Evolutionary conservation across 2,888 invertebrate species (phyloP), one percentile per base, ranked within the genome.

Genomic region (Ophion slaviceki): DNA sequence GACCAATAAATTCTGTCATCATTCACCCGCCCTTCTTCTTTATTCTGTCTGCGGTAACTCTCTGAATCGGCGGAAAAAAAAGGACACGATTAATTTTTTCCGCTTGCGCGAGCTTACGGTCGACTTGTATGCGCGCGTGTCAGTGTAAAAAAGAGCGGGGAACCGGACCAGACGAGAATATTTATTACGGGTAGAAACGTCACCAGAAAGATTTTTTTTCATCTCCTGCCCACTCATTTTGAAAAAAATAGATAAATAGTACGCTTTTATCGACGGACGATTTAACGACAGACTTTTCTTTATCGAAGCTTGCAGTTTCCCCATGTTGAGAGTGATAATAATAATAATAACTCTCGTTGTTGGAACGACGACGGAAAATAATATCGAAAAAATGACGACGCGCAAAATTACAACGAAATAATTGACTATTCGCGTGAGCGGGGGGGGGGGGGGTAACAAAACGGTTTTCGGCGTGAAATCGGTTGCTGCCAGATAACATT

Each of bases 1-100:
- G 82, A 68, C 71, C 85, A 71, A 85, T 76, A 75, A 82, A 85
- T 59, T 79, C 71, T 80, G 74, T 85, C 75, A 68, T 85, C 80
- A 74, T 71, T 80, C 78, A 77, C 68, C 77, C 76, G 70, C 77
- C 67, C 67, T 64, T 76, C 67, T 80, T 77, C 57, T 77, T 70
- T 77, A 66, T 80, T 79, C 68, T 20, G 66, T 80, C 68, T 81
- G 74, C 75, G 47, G 47, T 32, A 47, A 53, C 79, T 45, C 66
- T 86, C 75, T 59, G 75, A 45, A 79, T 67, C 71, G 77, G 74
- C 70, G 11, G 36, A 47, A 74, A 47, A 79, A 78, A 36, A 62
- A 40, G 11, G 20, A n/a, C 6, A 61, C n/a, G 24, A 10, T 36
- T 24, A 2, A 61, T 85, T 75, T 72, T 77, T 70, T 70, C 67